phyloP scores from a whole-genome alignment of 2,797 vertebrate species.

The Sebastes trivittatus region DNA sequence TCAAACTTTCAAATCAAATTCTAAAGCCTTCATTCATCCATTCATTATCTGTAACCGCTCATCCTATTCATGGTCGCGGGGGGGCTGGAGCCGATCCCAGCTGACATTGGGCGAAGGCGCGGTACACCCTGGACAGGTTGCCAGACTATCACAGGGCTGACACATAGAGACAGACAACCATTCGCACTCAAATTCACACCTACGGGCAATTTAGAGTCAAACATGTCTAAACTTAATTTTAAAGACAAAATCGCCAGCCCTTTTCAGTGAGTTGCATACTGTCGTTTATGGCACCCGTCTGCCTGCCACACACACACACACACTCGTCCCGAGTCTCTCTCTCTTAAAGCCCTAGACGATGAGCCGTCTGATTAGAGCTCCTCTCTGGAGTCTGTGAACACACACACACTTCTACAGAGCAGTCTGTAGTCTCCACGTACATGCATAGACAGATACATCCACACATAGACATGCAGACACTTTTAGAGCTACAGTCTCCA shows the following conservation, averaged over 20 bases:
- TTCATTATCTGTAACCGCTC: no score
- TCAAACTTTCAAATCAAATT: not conserved
- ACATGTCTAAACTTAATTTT: not conserved
- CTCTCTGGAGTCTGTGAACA: conserved; percentile 60
- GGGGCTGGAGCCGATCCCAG: no score
- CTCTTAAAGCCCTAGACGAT: conserved; percentile 64
- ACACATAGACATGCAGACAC: conserved; percentile 47
- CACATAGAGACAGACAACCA: no score
- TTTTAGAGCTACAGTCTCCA: conserved; percentile 15
- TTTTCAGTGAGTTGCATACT: not conserved
- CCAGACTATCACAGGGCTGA: no score
- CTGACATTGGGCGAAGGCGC: no score
- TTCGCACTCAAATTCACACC: no score
- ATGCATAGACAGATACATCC: conserved; percentile 40
- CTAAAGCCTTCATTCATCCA: not conserved
- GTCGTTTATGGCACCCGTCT: conserved; percentile 16
- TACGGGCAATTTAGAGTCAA: not conserved
- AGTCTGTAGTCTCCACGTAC: conserved; percentile 22
- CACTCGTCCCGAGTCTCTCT: not conserved
- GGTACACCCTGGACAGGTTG: no score
- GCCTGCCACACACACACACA: conserved; percentile 20
- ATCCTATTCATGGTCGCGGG: no score
- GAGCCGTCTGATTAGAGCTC: conserved; percentile 66
- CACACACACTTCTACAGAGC: conserved; percentile 5
- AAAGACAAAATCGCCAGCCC: not conserved